Evolutionary conservation across 2,797 vertebrate genomes (phyloP).

Genomic region (Gadopsis marmoratus): DNA sequence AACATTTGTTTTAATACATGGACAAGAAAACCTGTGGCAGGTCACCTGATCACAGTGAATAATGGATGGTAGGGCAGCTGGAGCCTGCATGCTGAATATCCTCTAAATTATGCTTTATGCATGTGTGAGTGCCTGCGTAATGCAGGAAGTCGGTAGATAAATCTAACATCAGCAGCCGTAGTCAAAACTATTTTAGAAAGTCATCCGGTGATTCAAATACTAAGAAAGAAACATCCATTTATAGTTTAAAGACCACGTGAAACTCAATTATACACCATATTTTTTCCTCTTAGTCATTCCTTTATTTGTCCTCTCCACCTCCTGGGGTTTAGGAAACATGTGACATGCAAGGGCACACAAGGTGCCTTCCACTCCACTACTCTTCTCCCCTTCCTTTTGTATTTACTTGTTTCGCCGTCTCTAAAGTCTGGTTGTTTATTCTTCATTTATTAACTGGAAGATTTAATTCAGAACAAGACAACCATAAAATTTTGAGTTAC

Average conservation of each 20-base stretch:
- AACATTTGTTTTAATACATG: neutral
- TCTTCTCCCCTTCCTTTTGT: neutral
- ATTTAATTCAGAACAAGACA: slow-evolving; percentile 1
- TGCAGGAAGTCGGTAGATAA: slow-evolving; percentile 4
- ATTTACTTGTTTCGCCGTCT: slow-evolving; percentile 4
- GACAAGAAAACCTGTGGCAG: neutral
- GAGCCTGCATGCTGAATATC: slow-evolving; percentile 13
- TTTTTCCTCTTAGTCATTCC: slow-evolving; percentile 5
- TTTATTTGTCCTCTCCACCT: slow-evolving; percentile 1
- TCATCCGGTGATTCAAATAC: slow-evolving; percentile 15
- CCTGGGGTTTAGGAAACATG: neutral
- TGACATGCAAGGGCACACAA: neutral
- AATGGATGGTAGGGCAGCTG: slow-evolving; percentile 8
- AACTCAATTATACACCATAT: neutral
- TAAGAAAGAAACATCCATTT: neutral
- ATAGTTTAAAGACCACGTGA: slow-evolving; percentile 1
- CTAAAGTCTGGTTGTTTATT: slow-evolving; percentile 3
- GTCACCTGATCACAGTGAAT: neutral
- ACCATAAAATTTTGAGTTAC: neutral
- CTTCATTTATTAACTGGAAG: neutral
- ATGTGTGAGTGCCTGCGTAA: neutral
- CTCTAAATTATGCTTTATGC: neutral
- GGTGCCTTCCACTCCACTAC: neutral
- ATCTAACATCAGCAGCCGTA: neutral
- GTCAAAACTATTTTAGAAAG: slow-evolving; percentile 13